Conservation (phyloP, 2,888 invertebrate genomes). For the Strigamia crassipes region DNA sequence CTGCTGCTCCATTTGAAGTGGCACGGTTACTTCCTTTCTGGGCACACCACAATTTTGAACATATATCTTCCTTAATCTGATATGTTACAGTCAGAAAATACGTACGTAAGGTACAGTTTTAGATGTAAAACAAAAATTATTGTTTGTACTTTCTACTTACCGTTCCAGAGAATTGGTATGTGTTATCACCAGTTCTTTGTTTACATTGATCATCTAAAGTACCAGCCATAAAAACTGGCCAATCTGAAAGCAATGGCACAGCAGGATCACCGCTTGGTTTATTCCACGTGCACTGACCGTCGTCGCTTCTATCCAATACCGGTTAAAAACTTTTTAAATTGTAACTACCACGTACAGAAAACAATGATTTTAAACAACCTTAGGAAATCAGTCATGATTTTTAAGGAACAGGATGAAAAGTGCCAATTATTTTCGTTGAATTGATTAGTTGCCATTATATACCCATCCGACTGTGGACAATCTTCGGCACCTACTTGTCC, state of each 20-base stretch:
- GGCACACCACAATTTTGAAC: not conserved
- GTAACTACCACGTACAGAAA: not conserved
- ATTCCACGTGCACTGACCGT: not conserved
- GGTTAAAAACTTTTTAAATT: not conserved
- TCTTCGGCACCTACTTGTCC: not conserved
- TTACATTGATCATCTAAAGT: constrained; percentile 22
- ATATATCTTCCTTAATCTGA: not conserved
- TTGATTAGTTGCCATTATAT: not conserved
- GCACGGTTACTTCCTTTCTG: not conserved
- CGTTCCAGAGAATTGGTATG: not conserved
- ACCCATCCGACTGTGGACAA: not conserved
- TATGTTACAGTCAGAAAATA: too few relatives aligned
- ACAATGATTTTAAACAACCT: constrained; percentile 8
- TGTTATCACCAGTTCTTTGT: not conserved
- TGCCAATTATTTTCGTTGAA: not conserved
- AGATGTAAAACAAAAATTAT: too few relatives aligned
- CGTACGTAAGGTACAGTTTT: too few relatives aligned
- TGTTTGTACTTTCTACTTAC: not conserved
- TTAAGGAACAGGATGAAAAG: constrained; percentile 2
- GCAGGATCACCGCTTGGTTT: not conserved
- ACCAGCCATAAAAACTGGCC: not conserved
- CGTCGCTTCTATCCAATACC: not conserved
- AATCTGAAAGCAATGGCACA: not conserved
- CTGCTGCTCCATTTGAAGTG: not conserved
- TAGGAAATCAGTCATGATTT: not conserved